Base-by-base conservation (phyloP, 2,797 vertebrate genomes). In the Synaphobranchus kaupii region DNA sequence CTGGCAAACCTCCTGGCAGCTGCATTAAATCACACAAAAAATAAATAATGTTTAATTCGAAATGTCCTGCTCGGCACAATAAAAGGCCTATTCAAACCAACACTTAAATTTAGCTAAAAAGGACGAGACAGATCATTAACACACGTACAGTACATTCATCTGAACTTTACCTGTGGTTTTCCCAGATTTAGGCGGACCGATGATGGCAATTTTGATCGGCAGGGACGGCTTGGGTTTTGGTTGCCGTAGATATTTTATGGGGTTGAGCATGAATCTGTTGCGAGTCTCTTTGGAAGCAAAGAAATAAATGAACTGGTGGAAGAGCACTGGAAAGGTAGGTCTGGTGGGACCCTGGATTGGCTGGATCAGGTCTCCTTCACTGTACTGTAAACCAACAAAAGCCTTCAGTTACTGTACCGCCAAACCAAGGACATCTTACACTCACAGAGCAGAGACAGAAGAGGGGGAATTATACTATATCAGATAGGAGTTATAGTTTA, bases 111-210 rank as follows among this genome's bases (percentile, higher is more conserved):
- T 25, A 12, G 17, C 54, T 47, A 31, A 17, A 47, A 60, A 84
- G n/a, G 50, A 15, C 44, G 20, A 86, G n/a, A 47, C 20, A 80
- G 50, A 66, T 83, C 8, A 6, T 80, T 39, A 12, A 78, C 34
- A 44, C 20, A 78, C 28, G 2, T 7, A 34, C 1, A 31, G 25
- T 12, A 12, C 47, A 48, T 85, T 88, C 54, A 66, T 31, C 25
- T 8, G 80, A 3, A 39, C 22, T 90, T 89, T 92, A 99, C 99
- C 94, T 90, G 97, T 97, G 71, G 97, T 99, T 95, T 98, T 99
- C 85, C 98, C 99, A 89, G 98, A 98, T 94, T 98, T 99, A 84
- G 98, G 97, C 89, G 97, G 97, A 85, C 99, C 98, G 83, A 96
- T 93, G 17, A 99, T 88, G 80, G 96, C 96, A 86, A 99, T 92